Conservation (phyloP, 1,140 invertebrate species). For the Caenorhabditis remanei region DNA sequence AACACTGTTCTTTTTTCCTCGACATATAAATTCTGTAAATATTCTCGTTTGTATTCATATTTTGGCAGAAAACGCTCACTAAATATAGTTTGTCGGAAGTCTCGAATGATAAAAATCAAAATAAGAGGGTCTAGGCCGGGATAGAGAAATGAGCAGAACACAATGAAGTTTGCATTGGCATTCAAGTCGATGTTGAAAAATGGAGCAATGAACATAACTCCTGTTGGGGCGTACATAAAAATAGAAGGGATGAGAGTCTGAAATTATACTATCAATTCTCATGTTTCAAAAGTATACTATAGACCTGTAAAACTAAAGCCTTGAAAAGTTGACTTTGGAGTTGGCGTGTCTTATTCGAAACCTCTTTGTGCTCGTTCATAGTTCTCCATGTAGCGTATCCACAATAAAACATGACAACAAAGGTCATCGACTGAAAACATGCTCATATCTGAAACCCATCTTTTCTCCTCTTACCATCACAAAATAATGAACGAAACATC, state of each 20-base stretch:
- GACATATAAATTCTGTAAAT: background rate
- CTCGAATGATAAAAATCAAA: background rate
- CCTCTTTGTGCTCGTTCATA: background rate
- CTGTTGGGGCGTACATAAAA: conserved; percentile 1
- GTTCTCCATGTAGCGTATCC: background rate
- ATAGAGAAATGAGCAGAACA: background rate
- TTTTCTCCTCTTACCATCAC: background rate
- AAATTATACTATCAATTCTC: background rate
- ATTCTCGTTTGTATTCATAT: background rate
- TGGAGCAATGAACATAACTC: conserved; percentile 7
- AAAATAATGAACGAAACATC: conserved; percentile 7
- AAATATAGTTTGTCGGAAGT: background rate
- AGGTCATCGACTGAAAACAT: background rate
- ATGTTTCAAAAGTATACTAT: background rate
- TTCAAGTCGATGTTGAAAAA: background rate
- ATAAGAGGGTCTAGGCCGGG: background rate
- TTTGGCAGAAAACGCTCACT: background rate
- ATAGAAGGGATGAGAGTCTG: background rate
- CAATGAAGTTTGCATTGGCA: conserved; percentile 11
- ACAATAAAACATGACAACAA: conserved; percentile 2
- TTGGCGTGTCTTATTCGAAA: background rate
- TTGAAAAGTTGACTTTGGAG: conserved; percentile 1
- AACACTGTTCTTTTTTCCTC: conserved; percentile 14
- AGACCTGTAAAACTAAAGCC: background rate
- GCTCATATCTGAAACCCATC: background rate